Percentiles rank a stretch among this genome's conserved stretches.
Evolutionary conservation across 2,797 vertebrate species (phyloP).

Genomic region (Ctenopoma kingsleyae): DNA sequence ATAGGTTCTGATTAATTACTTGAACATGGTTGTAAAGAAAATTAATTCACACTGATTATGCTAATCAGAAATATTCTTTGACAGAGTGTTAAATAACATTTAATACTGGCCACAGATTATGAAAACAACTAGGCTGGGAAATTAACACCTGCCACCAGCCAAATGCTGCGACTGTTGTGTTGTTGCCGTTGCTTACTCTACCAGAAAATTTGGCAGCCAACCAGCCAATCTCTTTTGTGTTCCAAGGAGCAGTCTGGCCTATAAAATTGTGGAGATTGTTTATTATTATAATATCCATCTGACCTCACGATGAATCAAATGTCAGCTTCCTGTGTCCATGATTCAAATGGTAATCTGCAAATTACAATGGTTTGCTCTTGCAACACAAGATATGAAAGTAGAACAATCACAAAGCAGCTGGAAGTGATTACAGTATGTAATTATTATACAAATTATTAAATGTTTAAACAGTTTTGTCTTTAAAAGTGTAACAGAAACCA

Average conservation of each 20-base stretch:
- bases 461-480: neutral
- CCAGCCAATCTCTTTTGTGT: slow-evolving; percentile 44
- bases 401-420: slow-evolving; percentile 17
- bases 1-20: slow-evolving; percentile 29
- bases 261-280: slow-evolving; percentile 33
- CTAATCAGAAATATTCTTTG: slow-evolving; percentile 43
- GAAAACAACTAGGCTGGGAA: slow-evolving; percentile 57
- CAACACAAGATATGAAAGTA: slow-evolving; percentile 23
- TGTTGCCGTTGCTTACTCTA: slow-evolving; percentile 56
- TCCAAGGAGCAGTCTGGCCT: slow-evolving; percentile 42
- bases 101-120: slow-evolving; percentile 45
- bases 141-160: slow-evolving; percentile 71
- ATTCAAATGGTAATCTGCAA: slow-evolving; percentile 22
- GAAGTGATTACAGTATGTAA: slow-evolving; percentile 13
- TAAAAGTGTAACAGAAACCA: neutral
- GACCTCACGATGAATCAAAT: slow-evolving; percentile 39
- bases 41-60: slow-evolving; percentile 43
- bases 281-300: slow-evolving; percentile 31
- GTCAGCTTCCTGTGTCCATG: slow-evolving; percentile 11
- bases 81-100: slow-evolving; percentile 57
- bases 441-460: slow-evolving; percentile 3
- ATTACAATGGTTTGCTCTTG: slow-evolving; percentile 11
- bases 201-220: slow-evolving; percentile 52
- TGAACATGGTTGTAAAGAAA: slow-evolving; percentile 23
- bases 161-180: slow-evolving; percentile 56